Conservation (phyloP, 2,888 invertebrate genomes). For the Malachius bipustulatus region DNA sequence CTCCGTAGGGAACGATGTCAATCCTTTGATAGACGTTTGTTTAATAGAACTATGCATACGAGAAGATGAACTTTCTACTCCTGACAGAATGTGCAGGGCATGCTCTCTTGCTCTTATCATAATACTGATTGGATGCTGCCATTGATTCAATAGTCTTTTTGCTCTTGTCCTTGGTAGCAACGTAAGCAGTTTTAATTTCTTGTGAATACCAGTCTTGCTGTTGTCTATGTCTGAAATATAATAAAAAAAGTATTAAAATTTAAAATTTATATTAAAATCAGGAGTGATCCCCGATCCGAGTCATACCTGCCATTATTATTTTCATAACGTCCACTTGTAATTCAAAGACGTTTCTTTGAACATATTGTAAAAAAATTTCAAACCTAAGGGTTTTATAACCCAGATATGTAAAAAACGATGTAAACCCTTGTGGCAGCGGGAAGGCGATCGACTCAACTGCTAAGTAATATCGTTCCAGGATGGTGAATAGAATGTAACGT, state of each 20-base stretch:
- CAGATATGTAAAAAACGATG: slow-evolving; percentile 78
- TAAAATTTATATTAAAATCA: too few species aligned
- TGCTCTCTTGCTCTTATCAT: slow-evolving; percentile 72
- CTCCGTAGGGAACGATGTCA: slow-evolving; percentile 59
- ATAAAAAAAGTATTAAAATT: not conserved
- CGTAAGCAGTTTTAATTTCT: slow-evolving; percentile 62
- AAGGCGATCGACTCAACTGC: slow-evolving; percentile 71
- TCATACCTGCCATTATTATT: slow-evolving; percentile 62
- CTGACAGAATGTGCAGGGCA: slow-evolving; percentile 66
- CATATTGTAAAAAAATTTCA: slow-evolving; percentile 72
- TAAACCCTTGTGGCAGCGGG: slow-evolving; percentile 75
- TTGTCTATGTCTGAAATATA: slow-evolving; percentile 38
- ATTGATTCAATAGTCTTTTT: slow-evolving; percentile 63
- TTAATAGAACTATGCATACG: slow-evolving; percentile 26
- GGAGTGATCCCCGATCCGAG: too few species aligned
- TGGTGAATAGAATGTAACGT: slow-evolving; percentile 60
- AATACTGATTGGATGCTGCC: slow-evolving; percentile 65
- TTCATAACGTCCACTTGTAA: slow-evolving; percentile 81
- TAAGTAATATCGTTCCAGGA: slow-evolving; percentile 70
- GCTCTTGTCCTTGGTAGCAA: slow-evolving; percentile 66
- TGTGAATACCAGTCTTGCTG: slow-evolving; percentile 45
- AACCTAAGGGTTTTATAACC: slow-evolving; percentile 69
- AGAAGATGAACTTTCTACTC: slow-evolving; percentile 42
- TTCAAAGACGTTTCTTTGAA: slow-evolving; percentile 72
- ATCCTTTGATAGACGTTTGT: slow-evolving; percentile 31